A percentile compares a stretch with the other conserved stretches of the same genome.
phyloP scores from a whole-genome alignment of 2,113 vertebrate species.

The Grus americana region DNA sequence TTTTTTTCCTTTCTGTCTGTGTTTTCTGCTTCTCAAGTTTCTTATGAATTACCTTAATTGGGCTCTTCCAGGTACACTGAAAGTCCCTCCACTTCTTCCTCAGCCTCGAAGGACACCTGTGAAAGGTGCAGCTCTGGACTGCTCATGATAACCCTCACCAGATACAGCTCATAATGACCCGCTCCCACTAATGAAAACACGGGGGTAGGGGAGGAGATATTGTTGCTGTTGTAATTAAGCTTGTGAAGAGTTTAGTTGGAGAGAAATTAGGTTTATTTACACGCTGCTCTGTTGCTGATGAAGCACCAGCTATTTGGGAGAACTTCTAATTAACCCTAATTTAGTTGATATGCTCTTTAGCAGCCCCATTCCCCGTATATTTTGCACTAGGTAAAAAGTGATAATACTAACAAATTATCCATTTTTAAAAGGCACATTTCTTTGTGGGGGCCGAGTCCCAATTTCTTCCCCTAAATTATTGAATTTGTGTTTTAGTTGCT shows the following conservation, averaged over 20 bases:
- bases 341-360: conserved; percentile 76
- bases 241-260: conserved; percentile 75
- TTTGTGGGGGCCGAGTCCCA: not conserved
- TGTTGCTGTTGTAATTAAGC: conserved; percentile 81
- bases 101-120: conserved; percentile 59
- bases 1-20: conserved; percentile 33
- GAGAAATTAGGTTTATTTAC: conserved; percentile 96
- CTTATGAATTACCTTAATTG: conserved; percentile 68
- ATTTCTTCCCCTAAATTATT: not conserved
- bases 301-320: conserved; percentile 79
- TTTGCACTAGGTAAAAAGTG: conserved; percentile 56
- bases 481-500: not conserved
- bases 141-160: conserved; percentile 59
- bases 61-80: conserved; percentile 49
- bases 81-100: conserved; percentile 48
- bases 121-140: conserved; percentile 56
- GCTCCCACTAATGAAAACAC: conserved; percentile 73
- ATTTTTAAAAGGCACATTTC: not conserved
- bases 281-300: conserved; percentile 83
- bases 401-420: conserved; percentile 10
- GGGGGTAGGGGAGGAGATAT: conserved; percentile 20
- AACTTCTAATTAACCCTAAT: conserved; percentile 92
- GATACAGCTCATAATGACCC: conserved; percentile 64
- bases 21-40: conserved; percentile 50
- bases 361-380: conserved; percentile 24